Percentiles rank a stretch among this genome's conserved stretches.
These are phyloP conservation scores for Monopis laevigella DNA, from an alignment of 2,888 invertebrate species.

Conservation along the genomic window DNA sequence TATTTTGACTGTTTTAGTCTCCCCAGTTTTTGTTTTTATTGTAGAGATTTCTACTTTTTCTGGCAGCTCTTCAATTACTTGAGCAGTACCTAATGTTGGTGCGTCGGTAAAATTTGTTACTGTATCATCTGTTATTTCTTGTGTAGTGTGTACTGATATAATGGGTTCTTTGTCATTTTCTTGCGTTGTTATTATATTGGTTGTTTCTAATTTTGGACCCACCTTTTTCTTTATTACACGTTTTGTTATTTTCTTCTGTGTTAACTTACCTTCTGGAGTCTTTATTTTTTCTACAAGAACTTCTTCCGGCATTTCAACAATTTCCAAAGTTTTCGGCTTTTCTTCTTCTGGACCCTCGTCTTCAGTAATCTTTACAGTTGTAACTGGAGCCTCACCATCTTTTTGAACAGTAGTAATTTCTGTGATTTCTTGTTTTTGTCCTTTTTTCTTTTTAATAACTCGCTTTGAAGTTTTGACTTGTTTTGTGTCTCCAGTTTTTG, in stretches of 20 bases:
- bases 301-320: constrained; percentile 16
- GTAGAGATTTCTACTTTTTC: constrained; percentile 35
- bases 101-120: constrained; percentile 28
- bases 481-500: constrained; percentile 21
- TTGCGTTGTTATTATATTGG: constrained; percentile 41
- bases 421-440: constrained; percentile 24
- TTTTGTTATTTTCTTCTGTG: constrained; percentile 12
- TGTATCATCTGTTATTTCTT: constrained; percentile 30
- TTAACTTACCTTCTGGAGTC: constrained; percentile 11
- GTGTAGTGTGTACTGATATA: constrained; percentile 33
- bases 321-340: constrained; percentile 10
- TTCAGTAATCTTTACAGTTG: constrained; percentile 18
- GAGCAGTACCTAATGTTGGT: constrained; percentile 14
- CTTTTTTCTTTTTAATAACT: constrained; percentile 27
- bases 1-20: constrained; percentile 17
- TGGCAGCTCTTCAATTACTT: constrained; percentile 30
- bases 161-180: constrained; percentile 37
- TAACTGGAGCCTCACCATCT: constrained; percentile 27
- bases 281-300: constrained; percentile 8
- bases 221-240: constrained; percentile 30
- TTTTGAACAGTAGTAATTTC: constrained; percentile 29
- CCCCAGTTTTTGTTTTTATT: constrained; percentile 25
- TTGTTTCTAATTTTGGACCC: constrained; percentile 33
- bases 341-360: constrained; percentile 22
- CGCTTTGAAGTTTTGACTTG: constrained; percentile 25